These are phyloP conservation scores for Cephus pygmeus DNA, from an alignment of 2,888 invertebrate species.

Conservation along the genomic window DNA sequence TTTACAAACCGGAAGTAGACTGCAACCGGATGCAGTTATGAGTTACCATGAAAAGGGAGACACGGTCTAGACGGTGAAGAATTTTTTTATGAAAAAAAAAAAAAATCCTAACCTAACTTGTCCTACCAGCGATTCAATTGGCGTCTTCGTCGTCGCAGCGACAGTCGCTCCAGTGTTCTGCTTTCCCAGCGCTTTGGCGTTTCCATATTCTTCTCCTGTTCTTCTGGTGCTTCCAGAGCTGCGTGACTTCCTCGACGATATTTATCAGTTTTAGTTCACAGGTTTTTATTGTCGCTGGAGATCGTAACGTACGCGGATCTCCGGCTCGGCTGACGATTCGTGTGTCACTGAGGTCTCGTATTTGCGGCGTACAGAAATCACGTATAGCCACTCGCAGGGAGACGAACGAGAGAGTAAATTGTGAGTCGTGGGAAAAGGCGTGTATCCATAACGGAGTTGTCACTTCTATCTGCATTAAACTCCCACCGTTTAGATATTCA, in stretches of 20 bases:
- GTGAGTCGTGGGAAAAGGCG: background rate
- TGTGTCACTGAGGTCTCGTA: background rate
- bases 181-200: constrained; percentile 44
- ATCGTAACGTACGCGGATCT: background rate
- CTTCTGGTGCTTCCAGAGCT: background rate
- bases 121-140: constrained; percentile 33
- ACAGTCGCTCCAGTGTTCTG: constrained; percentile 42
- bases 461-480: background rate
- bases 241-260: background rate
- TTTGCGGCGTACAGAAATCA: background rate
- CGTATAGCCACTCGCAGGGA: background rate
- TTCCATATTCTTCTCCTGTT: background rate
- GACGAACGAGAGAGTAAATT: background rate
- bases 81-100: background rate
- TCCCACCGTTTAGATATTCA: background rate
- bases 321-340: background rate
- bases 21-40: background rate
- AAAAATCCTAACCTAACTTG: background rate
- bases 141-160: constrained; percentile 33
- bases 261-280: background rate
- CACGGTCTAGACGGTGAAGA: background rate
- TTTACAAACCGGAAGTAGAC: background rate
- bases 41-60: background rate
- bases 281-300: background rate
- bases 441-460: background rate